A percentile compares a stretch with the other conserved stretches of the same genome.
These are phyloP conservation scores for Drosophila repletoides DNA, from an alignment of 1,140 invertebrate species.

Conservation along the genomic window DNA sequence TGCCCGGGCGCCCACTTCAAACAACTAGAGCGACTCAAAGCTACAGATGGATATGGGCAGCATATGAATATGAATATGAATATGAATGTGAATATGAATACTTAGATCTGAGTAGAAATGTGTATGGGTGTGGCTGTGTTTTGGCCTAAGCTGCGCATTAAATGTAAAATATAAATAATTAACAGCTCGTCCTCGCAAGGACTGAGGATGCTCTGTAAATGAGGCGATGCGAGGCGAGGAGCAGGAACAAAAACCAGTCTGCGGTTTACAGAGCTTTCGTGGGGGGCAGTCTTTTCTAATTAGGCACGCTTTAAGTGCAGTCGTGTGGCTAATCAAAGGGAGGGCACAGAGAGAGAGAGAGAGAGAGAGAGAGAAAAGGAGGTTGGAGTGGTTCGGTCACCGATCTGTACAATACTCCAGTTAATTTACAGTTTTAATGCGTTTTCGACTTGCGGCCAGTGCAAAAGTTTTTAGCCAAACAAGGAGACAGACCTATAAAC, in stretches of 20 bases:
- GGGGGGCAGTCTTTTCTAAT: constrained; percentile 51
- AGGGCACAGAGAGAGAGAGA: neutral
- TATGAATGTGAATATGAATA: constrained; percentile 5
- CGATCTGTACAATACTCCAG: constrained; percentile 59
- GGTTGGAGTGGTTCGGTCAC: neutral
- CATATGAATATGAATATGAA: constrained; percentile 48
- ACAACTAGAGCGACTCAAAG: constrained; percentile 63
- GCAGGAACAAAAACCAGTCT: constrained; percentile 1
- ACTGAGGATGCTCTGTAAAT: constrained; percentile 16
- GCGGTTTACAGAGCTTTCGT: constrained; percentile 19
- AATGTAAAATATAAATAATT: constrained; percentile 80
- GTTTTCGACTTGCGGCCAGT: constrained; percentile 67
- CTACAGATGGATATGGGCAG: constrained; percentile 45
- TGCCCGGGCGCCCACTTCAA: constrained; percentile 67
- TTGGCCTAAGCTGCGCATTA: constrained; percentile 68
- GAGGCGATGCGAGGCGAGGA: constrained; percentile 2
- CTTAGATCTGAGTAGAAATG: neutral
- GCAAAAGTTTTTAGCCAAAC: constrained; percentile 21
- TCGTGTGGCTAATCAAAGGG: constrained; percentile 48
- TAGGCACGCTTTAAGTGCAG: constrained; percentile 52
- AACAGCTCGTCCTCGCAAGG: constrained; percentile 47
- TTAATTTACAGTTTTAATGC: constrained; percentile 79
- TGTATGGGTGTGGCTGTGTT: constrained; percentile 7
- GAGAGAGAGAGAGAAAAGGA: neutral
- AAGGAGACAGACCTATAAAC: constrained; percentile 25